A percentile compares a stretch with the other conserved stretches of the same genome.
phyloP scores from a whole-genome alignment of 2,113 vertebrate species.

The Pungitius pungitius region DNA sequence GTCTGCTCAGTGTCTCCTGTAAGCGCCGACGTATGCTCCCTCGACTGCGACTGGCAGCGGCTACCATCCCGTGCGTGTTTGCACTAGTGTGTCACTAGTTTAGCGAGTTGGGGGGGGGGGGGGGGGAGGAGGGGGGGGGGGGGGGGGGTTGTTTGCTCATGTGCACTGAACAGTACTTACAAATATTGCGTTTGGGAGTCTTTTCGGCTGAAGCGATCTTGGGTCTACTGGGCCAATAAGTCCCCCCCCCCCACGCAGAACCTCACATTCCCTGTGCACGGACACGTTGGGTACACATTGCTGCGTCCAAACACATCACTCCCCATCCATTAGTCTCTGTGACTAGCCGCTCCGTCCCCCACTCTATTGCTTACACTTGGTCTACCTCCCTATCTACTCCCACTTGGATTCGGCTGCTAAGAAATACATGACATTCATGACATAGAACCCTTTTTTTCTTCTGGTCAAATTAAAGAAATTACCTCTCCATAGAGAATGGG shows the following conservation, averaged over 20 bases:
- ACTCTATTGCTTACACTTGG: neutral
- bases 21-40: conserved; percentile 45
- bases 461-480: no score
- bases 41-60: conserved; percentile 42
- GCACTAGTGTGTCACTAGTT: neutral
- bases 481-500: neutral
- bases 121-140: no score
- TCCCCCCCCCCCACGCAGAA: conserved; percentile 58
- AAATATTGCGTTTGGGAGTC: conserved; percentile 39
- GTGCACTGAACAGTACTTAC: conserved; percentile 12
- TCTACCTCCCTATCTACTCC: neutral
- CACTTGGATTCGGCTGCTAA: neutral
- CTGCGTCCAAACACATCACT: conserved; percentile 54
- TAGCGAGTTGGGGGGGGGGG: neutral
- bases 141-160: conserved; percentile 18
- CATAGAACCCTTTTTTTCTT: neutral
- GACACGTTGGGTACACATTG: conserved; percentile 49
- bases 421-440: neutral
- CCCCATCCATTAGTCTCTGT: conserved; percentile 39
- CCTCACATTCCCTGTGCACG: conserved; percentile 31
- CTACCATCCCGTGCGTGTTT: conserved; percentile 1
- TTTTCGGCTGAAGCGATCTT: conserved; percentile 71
- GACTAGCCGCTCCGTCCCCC: conserved; percentile 5
- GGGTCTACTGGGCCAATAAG: conserved; percentile 72
- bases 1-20: conserved; percentile 57